Conservation (phyloP, 2,797 vertebrate species). For the Cyclura pinguis region DNA sequence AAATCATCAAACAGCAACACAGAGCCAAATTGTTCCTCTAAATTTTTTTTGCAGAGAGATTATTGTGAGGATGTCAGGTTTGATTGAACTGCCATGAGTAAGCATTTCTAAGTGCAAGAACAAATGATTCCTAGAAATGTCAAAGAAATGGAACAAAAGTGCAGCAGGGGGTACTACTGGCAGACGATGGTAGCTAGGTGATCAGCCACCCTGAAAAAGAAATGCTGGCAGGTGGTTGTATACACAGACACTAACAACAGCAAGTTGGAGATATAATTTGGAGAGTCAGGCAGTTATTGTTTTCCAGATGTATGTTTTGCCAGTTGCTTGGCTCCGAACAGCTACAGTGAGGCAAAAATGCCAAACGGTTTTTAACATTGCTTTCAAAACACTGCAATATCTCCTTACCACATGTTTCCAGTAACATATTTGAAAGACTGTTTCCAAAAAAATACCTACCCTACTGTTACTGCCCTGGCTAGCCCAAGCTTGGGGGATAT, state of each 20-base stretch:
- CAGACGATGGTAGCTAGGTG: background rate
- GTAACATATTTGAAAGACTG: background rate
- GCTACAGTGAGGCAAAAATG: background rate
- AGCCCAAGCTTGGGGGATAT: no score
- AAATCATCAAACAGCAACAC: background rate
- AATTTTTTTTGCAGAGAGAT: background rate
- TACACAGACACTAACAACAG: background rate
- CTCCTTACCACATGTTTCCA: background rate
- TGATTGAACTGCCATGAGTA: background rate
- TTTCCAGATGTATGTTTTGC: background rate
- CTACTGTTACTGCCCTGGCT: no score
- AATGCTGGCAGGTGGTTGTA: background rate
- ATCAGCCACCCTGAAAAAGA: no score
- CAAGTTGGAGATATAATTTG: background rate
- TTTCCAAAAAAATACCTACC: background rate
- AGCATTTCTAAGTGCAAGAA: background rate
- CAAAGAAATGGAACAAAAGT: background rate
- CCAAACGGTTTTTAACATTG: background rate
- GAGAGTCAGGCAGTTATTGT: background rate
- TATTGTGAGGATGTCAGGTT: background rate
- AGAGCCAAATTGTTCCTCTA: background rate
- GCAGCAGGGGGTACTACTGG: background rate
- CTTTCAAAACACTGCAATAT: background rate
- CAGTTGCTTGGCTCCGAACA: background rate
- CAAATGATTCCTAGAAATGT: background rate